These are phyloP conservation scores for Dioctria linearis DNA, from an alignment of 2,888 invertebrate species.

Conservation along the genomic window DNA sequence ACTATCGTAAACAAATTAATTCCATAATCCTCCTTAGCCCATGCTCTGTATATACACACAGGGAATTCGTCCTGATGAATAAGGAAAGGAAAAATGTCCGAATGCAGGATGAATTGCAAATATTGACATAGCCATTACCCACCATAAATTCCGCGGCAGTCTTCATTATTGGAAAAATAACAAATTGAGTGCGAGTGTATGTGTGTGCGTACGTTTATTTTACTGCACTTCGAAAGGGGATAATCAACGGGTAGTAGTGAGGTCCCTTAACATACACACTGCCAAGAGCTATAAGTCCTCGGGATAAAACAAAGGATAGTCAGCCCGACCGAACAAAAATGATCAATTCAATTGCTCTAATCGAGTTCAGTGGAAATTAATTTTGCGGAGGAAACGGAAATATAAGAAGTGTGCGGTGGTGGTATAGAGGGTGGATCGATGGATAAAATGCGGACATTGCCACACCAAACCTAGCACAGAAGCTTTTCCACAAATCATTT, in stretches of 20 bases:
- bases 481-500: constrained; percentile 38
- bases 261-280: constrained; percentile 21
- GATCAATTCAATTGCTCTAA: constrained; percentile 48
- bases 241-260: background rate
- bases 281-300: constrained; percentile 18
- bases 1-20: constrained; percentile 53
- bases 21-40: constrained; percentile 46
- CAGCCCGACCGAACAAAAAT: constrained; percentile 7
- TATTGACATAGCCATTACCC: constrained; percentile 52
- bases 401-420: background rate
- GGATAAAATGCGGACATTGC: constrained; percentile 3
- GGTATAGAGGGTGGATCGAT: too few relatives aligned
- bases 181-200: constrained; percentile 1
- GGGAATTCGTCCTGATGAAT: constrained; percentile 30
- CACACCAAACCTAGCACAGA: background rate
- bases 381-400: constrained; percentile 39
- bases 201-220: background rate
- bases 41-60: background rate
- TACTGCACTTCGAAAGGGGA: background rate
- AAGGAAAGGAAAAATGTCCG: constrained; percentile 37
- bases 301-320: background rate
- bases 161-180: constrained; percentile 39
- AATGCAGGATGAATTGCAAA: constrained; percentile 54
- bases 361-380: constrained; percentile 49
- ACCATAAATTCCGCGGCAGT: constrained; percentile 48